Percentiles rank a stretch among this genome's conserved stretches.
Conservation (phyloP, 2,797 vertebrate genomes). For the Galaxias olidus region DNA sequence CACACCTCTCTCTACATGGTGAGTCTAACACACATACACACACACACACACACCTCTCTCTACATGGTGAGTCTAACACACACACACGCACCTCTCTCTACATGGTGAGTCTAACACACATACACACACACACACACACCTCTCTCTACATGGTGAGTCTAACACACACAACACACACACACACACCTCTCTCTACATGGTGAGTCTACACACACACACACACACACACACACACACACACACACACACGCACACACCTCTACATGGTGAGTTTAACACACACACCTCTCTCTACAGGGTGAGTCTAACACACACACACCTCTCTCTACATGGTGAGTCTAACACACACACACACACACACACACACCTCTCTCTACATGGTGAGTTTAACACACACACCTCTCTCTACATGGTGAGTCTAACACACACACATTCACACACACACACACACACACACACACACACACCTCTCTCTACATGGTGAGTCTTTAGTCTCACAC, state of each 20-base stretch:
- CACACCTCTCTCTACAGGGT: constrained; percentile 83
- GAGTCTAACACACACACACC: not conserved
- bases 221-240: no score
- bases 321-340: constrained; percentile 35
- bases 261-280: not conserved
- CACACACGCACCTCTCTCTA: no score
- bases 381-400: no score
- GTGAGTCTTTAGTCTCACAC: constrained; percentile 58
- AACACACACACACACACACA: constrained; percentile 55
- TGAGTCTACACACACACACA: not conserved
- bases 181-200: not conserved
- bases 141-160: no score
- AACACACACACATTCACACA: constrained; percentile 7
- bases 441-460: no score
- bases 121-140: no score
- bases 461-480: constrained; percentile 80
- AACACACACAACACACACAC: constrained; percentile 55
- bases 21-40: no score
- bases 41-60: no score
- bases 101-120: no score
- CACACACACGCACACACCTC: not conserved
- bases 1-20: no score
- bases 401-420: no score
- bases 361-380: constrained; percentile 21
- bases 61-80: no score